Evolutionary conservation across 2,888 invertebrate genomes (phyloP).

Genomic region (Rhingia rostrata): DNA sequence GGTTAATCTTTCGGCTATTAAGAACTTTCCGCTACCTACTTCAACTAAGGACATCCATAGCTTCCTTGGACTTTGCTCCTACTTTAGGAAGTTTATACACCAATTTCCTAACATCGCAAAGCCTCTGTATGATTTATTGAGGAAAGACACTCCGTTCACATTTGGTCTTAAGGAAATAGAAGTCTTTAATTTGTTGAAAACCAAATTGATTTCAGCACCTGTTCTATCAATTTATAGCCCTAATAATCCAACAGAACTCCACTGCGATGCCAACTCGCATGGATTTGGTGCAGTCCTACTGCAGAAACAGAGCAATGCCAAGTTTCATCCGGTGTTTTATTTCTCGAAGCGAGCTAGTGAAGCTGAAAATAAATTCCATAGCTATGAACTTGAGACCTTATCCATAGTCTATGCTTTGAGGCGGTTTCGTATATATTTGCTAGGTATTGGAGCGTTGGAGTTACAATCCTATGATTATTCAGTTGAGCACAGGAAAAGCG

Average conservation of each 20-base stretch:
- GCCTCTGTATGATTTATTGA: conserved; percentile 76
- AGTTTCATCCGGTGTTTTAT: conserved; percentile 75
- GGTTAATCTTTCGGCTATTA: conserved; percentile 24
- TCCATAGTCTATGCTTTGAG: conserved; percentile 35
- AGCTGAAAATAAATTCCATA: conserved; percentile 77
- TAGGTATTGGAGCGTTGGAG: conserved; percentile 70
- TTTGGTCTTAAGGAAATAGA: conserved; percentile 24
- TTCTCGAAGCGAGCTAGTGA: conserved; percentile 75
- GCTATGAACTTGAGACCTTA: conserved; percentile 50
- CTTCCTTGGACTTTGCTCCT: conserved; percentile 56
- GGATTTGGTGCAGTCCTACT: conserved; percentile 71
- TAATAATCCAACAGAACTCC: conserved; percentile 75
- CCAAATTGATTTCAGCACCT: conserved; percentile 17
- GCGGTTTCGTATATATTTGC: conserved; percentile 42
- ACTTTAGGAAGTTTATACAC: too few relatives aligned
- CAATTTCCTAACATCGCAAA: conserved; percentile 26
- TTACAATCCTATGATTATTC: conserved; percentile 69
- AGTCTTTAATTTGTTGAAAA: conserved; percentile 15
- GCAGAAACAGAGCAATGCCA: conserved; percentile 65
- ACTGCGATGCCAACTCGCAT: conserved; percentile 76
- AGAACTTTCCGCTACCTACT: conserved; percentile 60
- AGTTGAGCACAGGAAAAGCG: conserved; percentile 69
- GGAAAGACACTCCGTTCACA: conserved; percentile 13
- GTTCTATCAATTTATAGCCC: too few relatives aligned
- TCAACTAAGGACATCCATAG: conserved; percentile 73